Conservation (phyloP, 2,113 vertebrate species). For the Barnardius zonarius region DNA sequence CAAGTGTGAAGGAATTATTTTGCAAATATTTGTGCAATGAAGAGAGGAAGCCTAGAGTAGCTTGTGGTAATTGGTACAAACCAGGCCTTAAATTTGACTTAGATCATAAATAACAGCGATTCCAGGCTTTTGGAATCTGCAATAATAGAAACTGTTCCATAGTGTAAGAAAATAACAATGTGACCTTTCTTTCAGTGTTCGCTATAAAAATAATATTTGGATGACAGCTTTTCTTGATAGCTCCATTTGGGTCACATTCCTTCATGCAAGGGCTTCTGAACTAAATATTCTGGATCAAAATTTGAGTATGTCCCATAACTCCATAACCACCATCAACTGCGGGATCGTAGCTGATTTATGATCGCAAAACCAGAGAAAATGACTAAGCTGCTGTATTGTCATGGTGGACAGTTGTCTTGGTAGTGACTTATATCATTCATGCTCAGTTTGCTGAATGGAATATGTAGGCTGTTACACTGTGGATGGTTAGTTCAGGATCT, state of each 20-base stretch:
- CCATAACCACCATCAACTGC: not conserved
- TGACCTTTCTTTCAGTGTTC: conserved; percentile 44
- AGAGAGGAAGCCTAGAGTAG: not conserved
- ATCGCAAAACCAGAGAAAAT: not conserved
- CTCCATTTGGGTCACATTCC: conserved; percentile 36
- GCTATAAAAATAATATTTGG: conserved; percentile 45
- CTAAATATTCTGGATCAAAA: conserved; percentile 23
- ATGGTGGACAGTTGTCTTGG: not conserved
- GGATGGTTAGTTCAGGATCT: not conserved
- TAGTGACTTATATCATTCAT: not conserved
- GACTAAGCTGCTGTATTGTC: not conserved
- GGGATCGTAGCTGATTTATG: not conserved
- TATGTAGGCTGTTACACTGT: not conserved
- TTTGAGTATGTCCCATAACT: not conserved
- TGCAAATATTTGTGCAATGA: conserved; percentile 7
- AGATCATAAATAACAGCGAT: conserved; percentile 41
- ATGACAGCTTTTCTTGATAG: conserved; percentile 52
- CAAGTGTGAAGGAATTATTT: conserved; percentile 4
- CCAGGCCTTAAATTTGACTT: conserved; percentile 24
- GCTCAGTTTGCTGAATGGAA: conserved; percentile 1
- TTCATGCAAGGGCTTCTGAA: not conserved
- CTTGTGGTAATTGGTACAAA: conserved; percentile 30
- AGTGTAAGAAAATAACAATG: conserved; percentile 55
- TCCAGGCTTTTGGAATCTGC: conserved; percentile 38
- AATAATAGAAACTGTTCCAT: conserved; percentile 51